Percentiles rank a stretch among this genome's conserved stretches.
Conservation (phyloP, 1,140 invertebrate species). For the Aphelinus atriplicis region DNA sequence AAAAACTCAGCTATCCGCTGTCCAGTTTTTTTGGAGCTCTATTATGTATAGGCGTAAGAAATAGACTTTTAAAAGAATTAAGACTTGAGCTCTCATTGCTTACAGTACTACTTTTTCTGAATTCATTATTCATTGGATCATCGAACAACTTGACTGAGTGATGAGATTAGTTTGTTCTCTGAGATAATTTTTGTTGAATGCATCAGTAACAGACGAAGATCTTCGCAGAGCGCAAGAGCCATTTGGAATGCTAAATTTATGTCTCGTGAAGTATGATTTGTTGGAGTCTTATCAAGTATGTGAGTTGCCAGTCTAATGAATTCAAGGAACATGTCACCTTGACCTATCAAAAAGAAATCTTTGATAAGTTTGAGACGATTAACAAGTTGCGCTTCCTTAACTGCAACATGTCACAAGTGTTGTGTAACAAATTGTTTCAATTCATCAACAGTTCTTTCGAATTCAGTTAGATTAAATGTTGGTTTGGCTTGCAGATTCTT, state of each 20-base stretch:
- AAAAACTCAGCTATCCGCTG: too few species aligned
- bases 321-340: constrained; percentile 61
- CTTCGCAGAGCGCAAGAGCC: constrained; percentile 44
- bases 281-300: constrained; percentile 63
- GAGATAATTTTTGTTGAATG: too few species aligned
- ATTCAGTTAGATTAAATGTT: constrained; percentile 70
- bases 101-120: too few species aligned
- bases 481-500: constrained; percentile 48
- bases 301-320: constrained; percentile 69
- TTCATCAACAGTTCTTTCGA: constrained; percentile 75
- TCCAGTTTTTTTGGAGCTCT: too few species aligned
- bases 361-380: constrained; percentile 67
- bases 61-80: too few species aligned
- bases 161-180: too few species aligned
- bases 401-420: constrained; percentile 52
- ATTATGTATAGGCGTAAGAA: too few species aligned
- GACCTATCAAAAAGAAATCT: constrained; percentile 79
- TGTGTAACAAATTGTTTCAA: constrained; percentile 78
- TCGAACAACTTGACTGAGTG: too few species aligned
- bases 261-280: constrained; percentile 65
- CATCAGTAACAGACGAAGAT: too few species aligned
- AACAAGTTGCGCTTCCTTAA: too few species aligned
- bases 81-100: too few species aligned
- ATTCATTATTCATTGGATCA: too few species aligned
- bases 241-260: constrained; percentile 70